Evolutionary conservation across 2,113 vertebrate species (phyloP).

Genomic region (Crotalus horridus): DNA sequence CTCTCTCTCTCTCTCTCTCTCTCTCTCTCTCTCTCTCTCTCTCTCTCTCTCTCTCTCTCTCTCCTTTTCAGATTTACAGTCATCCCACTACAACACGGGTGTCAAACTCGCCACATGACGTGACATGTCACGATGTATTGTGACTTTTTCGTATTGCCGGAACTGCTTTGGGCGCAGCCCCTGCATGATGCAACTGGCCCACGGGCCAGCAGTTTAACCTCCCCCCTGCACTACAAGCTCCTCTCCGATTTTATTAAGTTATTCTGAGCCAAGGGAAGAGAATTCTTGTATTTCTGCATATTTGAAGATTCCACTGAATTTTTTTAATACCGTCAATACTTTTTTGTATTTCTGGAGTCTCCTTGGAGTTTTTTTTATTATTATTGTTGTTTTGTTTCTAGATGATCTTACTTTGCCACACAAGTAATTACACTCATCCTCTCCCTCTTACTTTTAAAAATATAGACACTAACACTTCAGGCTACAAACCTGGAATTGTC

Average conservation of each 20-base stretch:
- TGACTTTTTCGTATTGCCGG: too few species aligned
- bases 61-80: background rate
- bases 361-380: background rate
- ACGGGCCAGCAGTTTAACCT: too few species aligned
- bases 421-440: background rate
- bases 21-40: too few species aligned
- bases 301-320: background rate
- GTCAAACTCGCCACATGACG: too few species aligned
- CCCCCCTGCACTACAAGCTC: background rate
- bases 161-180: too few species aligned
- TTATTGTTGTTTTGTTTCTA: background rate
- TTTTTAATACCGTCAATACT: background rate
- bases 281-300: background rate
- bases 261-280: background rate
- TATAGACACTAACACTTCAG: background rate
- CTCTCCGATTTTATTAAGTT: background rate
- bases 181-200: too few species aligned
- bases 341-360: background rate
- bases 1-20: background rate
- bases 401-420: background rate
- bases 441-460: background rate
- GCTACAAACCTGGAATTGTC: background rate
- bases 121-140: too few species aligned
- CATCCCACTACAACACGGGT: background rate
- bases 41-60: background rate